These are phyloP conservation scores for Sporophila hypoxantha DNA, from an alignment of 2,113 vertebrate genomes.

Conservation along the genomic window DNA sequence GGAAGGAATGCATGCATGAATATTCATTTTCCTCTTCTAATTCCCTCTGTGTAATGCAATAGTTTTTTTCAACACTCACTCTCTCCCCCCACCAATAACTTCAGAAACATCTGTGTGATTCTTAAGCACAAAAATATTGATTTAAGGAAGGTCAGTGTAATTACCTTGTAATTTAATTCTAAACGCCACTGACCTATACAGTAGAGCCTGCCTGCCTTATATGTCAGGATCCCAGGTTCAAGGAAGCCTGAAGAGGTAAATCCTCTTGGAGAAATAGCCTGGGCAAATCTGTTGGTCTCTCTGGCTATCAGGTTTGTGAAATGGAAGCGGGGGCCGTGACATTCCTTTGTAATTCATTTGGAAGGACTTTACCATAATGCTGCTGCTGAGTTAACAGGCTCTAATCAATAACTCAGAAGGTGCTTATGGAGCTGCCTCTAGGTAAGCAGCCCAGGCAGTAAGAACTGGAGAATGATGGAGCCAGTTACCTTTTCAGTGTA, in stretches of 20 bases:
- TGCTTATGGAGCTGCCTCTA: neutral
- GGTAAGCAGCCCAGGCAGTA: neutral
- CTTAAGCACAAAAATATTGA: neutral
- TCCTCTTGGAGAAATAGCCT: slow-evolving; percentile 56
- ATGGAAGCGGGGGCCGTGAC: slow-evolving; percentile 2
- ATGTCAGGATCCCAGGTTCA: slow-evolving; percentile 1
- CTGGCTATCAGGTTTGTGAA: slow-evolving; percentile 24
- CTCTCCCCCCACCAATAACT: neutral
- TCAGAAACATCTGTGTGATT: neutral
- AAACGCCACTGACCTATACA: slow-evolving; percentile 29
- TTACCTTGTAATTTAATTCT: neutral
- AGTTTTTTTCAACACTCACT: neutral
- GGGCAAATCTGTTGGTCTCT: slow-evolving; percentile 33
- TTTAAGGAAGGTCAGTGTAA: neutral
- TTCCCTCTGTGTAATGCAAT: neutral
- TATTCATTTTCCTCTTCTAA: neutral
- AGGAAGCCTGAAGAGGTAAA: slow-evolving; percentile 45
- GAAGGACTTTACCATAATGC: neutral
- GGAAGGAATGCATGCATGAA: neutral
- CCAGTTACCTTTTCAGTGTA: neutral
- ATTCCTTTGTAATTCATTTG: neutral
- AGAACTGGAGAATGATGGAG: neutral
- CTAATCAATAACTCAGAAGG: neutral
- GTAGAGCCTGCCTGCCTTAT: slow-evolving; percentile 10
- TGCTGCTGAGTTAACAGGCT: neutral